Conservation (phyloP, 2,113 vertebrate species). For the Pseudopodoces humilis region DNA sequence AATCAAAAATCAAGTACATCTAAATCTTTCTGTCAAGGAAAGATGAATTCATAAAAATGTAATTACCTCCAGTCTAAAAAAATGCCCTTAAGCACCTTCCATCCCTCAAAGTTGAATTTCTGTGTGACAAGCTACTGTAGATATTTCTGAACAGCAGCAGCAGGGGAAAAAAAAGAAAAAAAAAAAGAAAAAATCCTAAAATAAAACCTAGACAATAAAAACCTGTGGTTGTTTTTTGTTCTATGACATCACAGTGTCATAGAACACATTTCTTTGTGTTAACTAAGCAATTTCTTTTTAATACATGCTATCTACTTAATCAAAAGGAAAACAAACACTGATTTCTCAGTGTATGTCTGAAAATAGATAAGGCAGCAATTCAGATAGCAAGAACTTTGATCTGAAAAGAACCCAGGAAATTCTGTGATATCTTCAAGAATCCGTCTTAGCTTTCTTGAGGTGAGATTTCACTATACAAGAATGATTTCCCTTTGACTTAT, state of each 20-base stretch:
- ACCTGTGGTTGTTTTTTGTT: neutral
- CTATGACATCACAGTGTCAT: neutral
- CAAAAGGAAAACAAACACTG: neutral
- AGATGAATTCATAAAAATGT: conserved; percentile 29
- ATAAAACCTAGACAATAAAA: neutral
- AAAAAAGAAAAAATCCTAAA: neutral
- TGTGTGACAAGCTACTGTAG: neutral
- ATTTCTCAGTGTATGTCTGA: neutral
- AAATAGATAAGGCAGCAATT: neutral
- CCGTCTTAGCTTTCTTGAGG: neutral
- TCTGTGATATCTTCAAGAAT: neutral
- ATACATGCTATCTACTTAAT: neutral
- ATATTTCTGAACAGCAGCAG: neutral
- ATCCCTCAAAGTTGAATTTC: neutral
- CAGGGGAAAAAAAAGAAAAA: too few species aligned
- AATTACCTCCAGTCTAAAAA: neutral
- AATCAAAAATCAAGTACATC: neutral
- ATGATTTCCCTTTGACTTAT: neutral
- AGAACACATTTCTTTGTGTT: neutral
- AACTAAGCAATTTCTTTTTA: neutral
- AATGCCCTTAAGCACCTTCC: neutral
- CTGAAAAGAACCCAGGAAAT: neutral
- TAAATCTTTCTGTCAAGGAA: neutral
- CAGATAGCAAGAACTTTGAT: neutral
- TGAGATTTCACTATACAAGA: neutral